A percentile compares a stretch with the other conserved stretches of the same genome.
Conservation (phyloP, 2,888 invertebrate genomes). For the Calephelis perditalis region DNA sequence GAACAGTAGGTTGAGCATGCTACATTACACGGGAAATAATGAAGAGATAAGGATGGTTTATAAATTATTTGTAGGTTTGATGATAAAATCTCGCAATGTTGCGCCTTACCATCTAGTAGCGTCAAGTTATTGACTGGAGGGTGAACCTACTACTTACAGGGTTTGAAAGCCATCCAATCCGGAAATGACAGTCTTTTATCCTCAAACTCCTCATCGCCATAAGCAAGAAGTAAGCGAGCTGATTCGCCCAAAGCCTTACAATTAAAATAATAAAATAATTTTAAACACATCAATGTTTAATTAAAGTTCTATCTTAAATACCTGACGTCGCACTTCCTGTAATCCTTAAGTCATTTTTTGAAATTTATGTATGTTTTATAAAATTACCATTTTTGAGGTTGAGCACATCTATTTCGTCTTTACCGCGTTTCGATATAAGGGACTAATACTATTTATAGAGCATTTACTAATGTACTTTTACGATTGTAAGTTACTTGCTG, state of each 20-base stretch:
- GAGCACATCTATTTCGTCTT: constrained; percentile 39
- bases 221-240: constrained; percentile 77
- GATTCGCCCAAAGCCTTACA: constrained; percentile 80
- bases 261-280: constrained; percentile 76
- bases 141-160: neutral
- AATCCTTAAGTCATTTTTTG: too few species aligned
- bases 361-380: too few species aligned
- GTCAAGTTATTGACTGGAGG: too few species aligned
- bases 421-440: constrained; percentile 43
- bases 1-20: too few species aligned
- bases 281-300: too few species aligned
- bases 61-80: too few species aligned
- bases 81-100: too few species aligned
- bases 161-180: constrained; percentile 57
- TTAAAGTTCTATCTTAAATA: too few species aligned
- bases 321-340: too few species aligned
- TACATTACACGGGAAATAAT: too few species aligned
- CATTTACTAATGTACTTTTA: constrained; percentile 32
- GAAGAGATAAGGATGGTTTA: too few species aligned
- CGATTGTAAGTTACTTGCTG: constrained; percentile 8
- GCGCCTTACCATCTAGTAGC: too few species aligned
- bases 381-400: constrained; percentile 45
- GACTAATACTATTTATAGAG: constrained; percentile 30
- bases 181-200: constrained; percentile 71
- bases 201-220: constrained; percentile 79